Conservation (phyloP, 1,140 invertebrate genomes). For the Drosophila asahinai region DNA sequence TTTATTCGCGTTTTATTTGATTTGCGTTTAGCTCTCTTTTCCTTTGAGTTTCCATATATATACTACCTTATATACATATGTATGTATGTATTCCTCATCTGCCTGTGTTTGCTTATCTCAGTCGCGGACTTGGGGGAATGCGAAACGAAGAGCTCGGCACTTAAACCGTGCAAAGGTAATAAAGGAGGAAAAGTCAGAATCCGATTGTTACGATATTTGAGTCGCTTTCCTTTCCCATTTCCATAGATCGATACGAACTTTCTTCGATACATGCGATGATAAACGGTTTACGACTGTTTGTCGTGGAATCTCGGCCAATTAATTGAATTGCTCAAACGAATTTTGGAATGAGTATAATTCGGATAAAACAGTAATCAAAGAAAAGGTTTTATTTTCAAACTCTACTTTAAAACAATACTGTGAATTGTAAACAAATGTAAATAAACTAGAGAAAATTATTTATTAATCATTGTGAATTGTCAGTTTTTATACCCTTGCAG, state of each 20-base stretch:
- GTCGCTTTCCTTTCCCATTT: constrained; percentile 18
- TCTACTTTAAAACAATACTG: no score
- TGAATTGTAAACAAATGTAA: no score
- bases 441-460: no score
- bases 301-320: constrained; percentile 39
- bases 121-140: constrained; percentile 20
- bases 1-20: constrained; percentile 74
- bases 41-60: neutral
- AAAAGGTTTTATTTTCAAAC: neutral
- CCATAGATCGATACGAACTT: constrained; percentile 44
- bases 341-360: constrained; percentile 3
- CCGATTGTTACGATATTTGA: constrained; percentile 12
- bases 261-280: constrained; percentile 20
- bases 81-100: neutral
- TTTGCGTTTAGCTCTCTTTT: constrained; percentile 47
- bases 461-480: no score
- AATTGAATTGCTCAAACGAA: constrained; percentile 39
- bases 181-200: constrained; percentile 46
- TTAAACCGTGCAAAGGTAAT: constrained; percentile 65
- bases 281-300: constrained; percentile 65
- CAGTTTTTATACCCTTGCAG: no score
- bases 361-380: neutral
- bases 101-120: constrained; percentile 45
- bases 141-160: constrained; percentile 29
- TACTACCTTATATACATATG: neutral